A percentile compares a stretch with the other conserved stretches of the same genome.
Conservation (phyloP, 2,797 vertebrate genomes). For the Leontopithecus rosalia region DNA sequence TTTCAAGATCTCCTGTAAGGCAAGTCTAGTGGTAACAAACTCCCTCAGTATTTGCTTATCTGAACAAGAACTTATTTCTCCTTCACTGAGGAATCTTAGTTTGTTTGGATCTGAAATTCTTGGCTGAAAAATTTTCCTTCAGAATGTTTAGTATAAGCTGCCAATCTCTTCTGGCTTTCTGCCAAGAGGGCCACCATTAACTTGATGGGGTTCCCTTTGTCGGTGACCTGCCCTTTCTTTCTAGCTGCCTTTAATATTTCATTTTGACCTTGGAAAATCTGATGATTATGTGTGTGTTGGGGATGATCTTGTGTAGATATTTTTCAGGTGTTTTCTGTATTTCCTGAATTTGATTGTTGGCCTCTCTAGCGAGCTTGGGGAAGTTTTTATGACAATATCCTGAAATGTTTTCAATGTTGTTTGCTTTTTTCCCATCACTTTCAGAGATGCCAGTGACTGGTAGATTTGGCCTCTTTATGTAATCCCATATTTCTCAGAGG, state of each 20-base stretch:
- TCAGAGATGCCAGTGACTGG: neutral
- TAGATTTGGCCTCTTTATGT: neutral
- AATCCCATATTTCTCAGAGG: neutral
- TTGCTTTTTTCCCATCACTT: neutral
- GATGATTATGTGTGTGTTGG: neutral
- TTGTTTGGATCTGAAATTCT: neutral
- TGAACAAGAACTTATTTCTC: neutral
- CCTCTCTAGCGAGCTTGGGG: neutral
- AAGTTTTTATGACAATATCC: neutral
- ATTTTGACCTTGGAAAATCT: neutral
- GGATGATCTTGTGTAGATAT: neutral
- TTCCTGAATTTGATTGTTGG: neutral
- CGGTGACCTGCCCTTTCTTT: neutral
- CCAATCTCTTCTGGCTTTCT: neutral
- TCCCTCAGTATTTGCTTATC: neutral
- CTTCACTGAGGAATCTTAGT: neutral
- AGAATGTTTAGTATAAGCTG: neutral
- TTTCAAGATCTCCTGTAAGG: neutral
- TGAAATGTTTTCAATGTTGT: neutral
- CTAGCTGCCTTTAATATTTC: neutral
- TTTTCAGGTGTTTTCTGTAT: neutral
- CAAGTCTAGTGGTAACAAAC: neutral
- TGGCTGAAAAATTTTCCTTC: neutral
- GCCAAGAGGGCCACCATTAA: neutral
- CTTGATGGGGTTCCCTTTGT: neutral